phyloP scores from a whole-genome alignment of 2,797 vertebrate genomes.

The Eulemur mongoz region DNA sequence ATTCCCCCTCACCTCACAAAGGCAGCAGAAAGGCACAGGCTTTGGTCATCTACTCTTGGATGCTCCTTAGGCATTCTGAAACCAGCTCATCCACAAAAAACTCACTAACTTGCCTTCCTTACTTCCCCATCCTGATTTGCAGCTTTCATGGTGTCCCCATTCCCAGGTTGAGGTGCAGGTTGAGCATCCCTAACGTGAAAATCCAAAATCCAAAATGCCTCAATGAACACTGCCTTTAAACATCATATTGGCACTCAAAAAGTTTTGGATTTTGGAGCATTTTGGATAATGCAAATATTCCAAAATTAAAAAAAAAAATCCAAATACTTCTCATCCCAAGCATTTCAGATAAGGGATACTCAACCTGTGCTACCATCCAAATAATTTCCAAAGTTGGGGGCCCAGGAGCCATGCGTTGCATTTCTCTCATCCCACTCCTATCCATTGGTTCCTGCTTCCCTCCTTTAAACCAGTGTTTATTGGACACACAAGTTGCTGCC shows the following conservation, averaged over 20 bases:
- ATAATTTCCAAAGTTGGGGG: background rate
- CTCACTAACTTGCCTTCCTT: background rate
- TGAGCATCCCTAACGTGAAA: background rate
- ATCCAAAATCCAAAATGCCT: background rate
- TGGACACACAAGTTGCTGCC: background rate
- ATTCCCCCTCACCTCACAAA: background rate
- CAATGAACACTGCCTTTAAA: background rate
- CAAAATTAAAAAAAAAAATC: background rate
- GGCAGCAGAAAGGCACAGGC: background rate
- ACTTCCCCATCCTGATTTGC: background rate
- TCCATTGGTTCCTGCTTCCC: background rate
- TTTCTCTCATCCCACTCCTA: background rate
- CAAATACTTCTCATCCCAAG: background rate
- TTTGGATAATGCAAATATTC: background rate
- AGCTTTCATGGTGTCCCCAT: background rate
- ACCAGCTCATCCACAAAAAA: background rate
- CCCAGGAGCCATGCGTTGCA: background rate
- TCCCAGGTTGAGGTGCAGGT: background rate
- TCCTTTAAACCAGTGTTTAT: background rate
- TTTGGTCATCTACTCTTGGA: background rate
- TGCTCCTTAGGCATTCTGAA: background rate
- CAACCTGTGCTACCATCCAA: background rate
- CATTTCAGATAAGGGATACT: background rate
- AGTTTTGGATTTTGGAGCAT: background rate
- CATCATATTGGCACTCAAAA: background rate